These are phyloP conservation scores for Heptranchias perlo DNA, from an alignment of 2,113 vertebrate species.

Conservation along the genomic window DNA sequence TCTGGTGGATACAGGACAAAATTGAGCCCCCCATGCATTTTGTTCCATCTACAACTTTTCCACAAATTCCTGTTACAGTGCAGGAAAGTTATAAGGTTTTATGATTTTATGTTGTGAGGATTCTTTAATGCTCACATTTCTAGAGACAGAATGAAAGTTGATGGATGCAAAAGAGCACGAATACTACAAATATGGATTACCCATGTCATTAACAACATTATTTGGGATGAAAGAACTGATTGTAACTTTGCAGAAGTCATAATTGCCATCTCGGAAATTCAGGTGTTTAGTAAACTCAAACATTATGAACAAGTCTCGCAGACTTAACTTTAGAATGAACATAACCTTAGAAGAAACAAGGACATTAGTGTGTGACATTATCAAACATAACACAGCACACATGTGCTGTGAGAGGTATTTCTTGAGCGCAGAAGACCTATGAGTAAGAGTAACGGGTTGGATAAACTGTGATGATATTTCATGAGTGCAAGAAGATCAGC, in stretches of 20 bases:
- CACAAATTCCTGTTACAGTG: not conserved
- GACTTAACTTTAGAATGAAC: not conserved
- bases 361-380: not conserved
- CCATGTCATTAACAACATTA: not conserved
- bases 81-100: not conserved
- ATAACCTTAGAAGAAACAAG: not conserved
- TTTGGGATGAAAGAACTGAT: not conserved
- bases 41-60: not conserved
- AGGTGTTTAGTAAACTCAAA: not conserved
- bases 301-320: not conserved
- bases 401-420: not conserved
- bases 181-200: not conserved
- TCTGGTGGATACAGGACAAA: not conserved
- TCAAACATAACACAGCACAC: not conserved
- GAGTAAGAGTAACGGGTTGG: not conserved
- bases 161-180: not conserved
- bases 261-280: not conserved
- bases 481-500: not conserved
- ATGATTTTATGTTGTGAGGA: not conserved
- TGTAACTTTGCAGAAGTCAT: not conserved
- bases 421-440: not conserved
- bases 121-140: not conserved
- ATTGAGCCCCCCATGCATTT: not conserved
- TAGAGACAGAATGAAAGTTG: not conserved
- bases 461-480: not conserved